Evolutionary conservation across 2,113 vertebrate species (phyloP), one percentile per base, ranked within the genome.

Genomic region (Morone saxatilis): DNA sequence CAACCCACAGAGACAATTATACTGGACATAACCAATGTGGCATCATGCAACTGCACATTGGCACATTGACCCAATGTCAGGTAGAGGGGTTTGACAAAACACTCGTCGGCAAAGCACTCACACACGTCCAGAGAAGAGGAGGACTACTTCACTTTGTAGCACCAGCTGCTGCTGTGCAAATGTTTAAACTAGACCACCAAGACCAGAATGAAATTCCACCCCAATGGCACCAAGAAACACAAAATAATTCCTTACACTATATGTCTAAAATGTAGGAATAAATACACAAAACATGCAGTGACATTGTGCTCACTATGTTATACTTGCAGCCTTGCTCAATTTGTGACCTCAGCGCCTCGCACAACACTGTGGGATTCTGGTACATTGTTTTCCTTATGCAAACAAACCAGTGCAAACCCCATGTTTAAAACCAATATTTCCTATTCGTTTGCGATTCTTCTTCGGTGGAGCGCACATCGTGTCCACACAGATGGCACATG

Each of bases 21-120:
- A 65, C 61, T 12, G 31, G 74, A 80, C 71, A 45, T 43, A 17
- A 72, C 51, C 67, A 61, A 43, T 51, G 57, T 66, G 72, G 70
- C 61, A 63, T 67, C 47, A 57, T 45, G 81, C 71, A 51, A 25
- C 47, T 57, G 71, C 13, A 63, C 53, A 45, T 48, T 79, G 76
- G 59, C 76, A 68, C 16, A 74, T 81, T 56, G 22, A 80, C 31
- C 22, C n/a, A 3, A 43, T 81, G 80, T 84, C 71, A 71, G 60
- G 9, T 36, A 22, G 38, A 67, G 20, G 56, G 25, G 3, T 63
- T 60, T 16, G 10, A 63, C 71, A 71, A 76, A 80, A 67, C 45
- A 36, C 69, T 71, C 14, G 0, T 47, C 13, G 1, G 66, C 22
- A 75, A 20, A 66, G 43, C 53, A 22, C 43, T 25, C 51, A 31